Evolutionary conservation across 2,113 vertebrate genomes (phyloP).

Genomic region (Atractosteus spatula): DNA sequence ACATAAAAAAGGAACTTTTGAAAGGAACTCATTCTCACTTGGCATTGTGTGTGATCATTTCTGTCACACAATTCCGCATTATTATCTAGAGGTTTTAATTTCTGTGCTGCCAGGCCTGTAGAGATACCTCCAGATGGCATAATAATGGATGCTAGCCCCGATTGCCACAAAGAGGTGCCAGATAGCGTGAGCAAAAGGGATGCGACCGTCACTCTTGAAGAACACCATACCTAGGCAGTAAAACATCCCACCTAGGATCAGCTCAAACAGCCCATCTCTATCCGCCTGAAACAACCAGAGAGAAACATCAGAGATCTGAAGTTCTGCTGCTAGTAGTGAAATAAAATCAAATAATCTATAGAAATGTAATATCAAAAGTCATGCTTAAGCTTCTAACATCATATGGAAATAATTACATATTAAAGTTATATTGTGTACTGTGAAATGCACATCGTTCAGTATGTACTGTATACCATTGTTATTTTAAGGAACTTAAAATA

Average conservation of each 20-base stretch:
- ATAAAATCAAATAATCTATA: no score
- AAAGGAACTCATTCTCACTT: background rate
- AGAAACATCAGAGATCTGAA: background rate
- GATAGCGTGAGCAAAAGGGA: conserved; percentile 93
- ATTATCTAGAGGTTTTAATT: conserved; percentile 73
- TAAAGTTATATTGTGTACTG: no score
- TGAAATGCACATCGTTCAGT: no score
- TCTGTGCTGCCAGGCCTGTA: conserved; percentile 66
- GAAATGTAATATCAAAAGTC: no score
- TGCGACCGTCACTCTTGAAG: conserved; percentile 89
- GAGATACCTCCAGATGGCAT: conserved; percentile 91
- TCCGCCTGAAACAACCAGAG: conserved; percentile 68
- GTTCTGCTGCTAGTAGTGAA: no score
- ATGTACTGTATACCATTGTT: no score
- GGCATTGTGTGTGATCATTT: background rate
- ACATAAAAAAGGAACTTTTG: no score
- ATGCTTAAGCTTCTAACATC: no score
- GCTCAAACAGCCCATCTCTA: conserved; percentile 81
- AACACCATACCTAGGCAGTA: conserved; percentile 85
- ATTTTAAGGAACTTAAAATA: no score
- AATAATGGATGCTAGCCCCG: conserved; percentile 84
- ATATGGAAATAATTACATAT: no score
- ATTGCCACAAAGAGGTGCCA: conserved; percentile 92
- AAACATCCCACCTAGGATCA: conserved; percentile 78
- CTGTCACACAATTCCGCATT: background rate